Evolutionary conservation across 2,888 invertebrate genomes (phyloP).

Genomic region (Sinodicranocentrus sp.): DNA sequence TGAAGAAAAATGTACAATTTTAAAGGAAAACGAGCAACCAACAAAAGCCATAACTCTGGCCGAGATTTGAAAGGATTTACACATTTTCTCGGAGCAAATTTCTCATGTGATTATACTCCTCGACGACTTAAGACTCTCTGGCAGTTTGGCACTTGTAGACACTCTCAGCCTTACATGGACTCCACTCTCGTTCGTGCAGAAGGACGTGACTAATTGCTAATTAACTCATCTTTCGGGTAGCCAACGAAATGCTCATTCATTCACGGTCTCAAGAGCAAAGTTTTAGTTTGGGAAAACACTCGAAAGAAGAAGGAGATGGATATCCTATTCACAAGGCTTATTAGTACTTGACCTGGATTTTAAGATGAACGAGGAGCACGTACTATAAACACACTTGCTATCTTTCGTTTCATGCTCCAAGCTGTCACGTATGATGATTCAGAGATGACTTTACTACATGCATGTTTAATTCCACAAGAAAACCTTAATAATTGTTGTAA

Average conservation of each 20-base stretch:
- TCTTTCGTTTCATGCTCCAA: not conserved
- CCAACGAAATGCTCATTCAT: conserved; percentile 13
- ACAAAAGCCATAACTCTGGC: not conserved
- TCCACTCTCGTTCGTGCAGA: conserved; percentile 17
- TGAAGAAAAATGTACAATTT: too few species aligned
- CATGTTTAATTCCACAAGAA: conserved; percentile 1
- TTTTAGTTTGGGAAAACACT: not conserved
- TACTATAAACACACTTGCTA: not conserved
- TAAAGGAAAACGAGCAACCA: not conserved
- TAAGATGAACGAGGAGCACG: conserved; percentile 1
- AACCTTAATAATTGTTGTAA: not conserved
- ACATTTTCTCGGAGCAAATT: conserved; percentile 7
- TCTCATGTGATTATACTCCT: conserved; percentile 30
- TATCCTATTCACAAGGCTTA: not conserved
- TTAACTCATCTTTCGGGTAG: conserved; percentile 52
- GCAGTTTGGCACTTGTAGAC: too few species aligned
- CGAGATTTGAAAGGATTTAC: conserved; percentile 41
- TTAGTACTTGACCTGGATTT: conserved; percentile 4
- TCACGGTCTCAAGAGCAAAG: conserved; percentile 3
- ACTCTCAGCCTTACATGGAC: not conserved
- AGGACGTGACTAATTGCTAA: conserved; percentile 63
- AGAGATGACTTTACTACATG: not conserved
- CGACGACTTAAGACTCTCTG: not conserved
- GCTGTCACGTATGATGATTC: conserved; percentile 46
- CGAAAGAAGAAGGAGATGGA: not conserved